Conservation (phyloP, 2,797 vertebrate species). For the Dendrocincla fuliginosa region DNA sequence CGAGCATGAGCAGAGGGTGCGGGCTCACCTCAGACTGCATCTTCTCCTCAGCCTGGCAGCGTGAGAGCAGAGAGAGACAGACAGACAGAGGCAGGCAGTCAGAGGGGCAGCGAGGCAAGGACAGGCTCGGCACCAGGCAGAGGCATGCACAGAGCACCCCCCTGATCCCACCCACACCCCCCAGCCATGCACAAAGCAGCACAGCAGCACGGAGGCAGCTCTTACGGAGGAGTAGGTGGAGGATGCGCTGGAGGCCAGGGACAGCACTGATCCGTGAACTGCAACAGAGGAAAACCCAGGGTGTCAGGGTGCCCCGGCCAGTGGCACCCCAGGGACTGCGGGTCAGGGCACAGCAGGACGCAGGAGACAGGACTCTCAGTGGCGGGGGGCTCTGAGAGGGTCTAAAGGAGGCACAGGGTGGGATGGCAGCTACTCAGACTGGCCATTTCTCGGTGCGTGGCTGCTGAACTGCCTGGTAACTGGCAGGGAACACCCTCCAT, state of each 20-base stretch:
- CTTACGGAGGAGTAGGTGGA: constrained; percentile 96
- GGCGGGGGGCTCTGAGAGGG: not conserved
- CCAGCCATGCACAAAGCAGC: not conserved
- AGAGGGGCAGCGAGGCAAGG: constrained; percentile 43
- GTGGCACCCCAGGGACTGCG: not conserved
- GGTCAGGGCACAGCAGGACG: not conserved
- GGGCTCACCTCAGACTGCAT: constrained; percentile 93
- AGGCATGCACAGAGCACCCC: constrained; percentile 33
- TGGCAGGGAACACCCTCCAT: not conserved
- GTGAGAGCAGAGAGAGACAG: constrained; percentile 68
- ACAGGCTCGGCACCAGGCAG: not conserved
- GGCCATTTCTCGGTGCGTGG: rapidly evolving
- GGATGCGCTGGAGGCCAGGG: constrained; percentile 94
- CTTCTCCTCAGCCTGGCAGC: constrained; percentile 94
- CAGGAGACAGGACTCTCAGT: not conserved
- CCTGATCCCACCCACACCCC: not conserved
- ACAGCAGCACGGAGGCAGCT: not conserved
- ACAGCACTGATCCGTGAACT: constrained; percentile 96
- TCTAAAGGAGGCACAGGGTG: not conserved
- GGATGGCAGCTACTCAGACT: not conserved
- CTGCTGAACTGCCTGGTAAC: not conserved
- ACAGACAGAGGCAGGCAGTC: constrained; percentile 73
- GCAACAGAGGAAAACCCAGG: constrained; percentile 60
- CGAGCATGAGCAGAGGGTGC: not conserved
- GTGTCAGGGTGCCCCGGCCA: not conserved